Percentiles rank a stretch among this genome's conserved stretches.
Evolutionary conservation across 1,140 invertebrate genomes (phyloP).

Genomic region (Drosophila hydei): DNA sequence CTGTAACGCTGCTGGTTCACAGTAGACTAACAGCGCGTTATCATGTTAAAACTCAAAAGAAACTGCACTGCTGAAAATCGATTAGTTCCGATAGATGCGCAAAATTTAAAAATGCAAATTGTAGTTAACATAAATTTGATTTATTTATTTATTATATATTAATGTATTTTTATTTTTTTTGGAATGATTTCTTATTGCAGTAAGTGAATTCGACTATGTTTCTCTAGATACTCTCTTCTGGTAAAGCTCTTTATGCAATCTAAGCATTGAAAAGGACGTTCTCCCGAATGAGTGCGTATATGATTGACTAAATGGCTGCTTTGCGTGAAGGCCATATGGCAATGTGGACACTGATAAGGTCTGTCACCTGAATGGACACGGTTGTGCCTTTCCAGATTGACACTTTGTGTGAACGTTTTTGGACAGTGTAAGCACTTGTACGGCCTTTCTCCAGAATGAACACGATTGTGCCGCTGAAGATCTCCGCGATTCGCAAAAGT

Average conservation of each 20-base stretch:
- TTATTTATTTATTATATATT: not conserved
- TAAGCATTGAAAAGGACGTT: constrained; percentile 98
- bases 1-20: constrained; percentile 8
- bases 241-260: constrained; percentile 99
- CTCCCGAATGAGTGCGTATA: constrained; percentile 98
- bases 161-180: not conserved
- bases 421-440: constrained; percentile 99
- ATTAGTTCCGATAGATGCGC: not conserved
- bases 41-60: constrained; percentile 1
- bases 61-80: not conserved
- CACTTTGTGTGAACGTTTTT: constrained; percentile 99
- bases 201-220: constrained; percentile 98
- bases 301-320: constrained; percentile 99
- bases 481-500: constrained; percentile 99
- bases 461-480: constrained; percentile 98
- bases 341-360: constrained; percentile 97
- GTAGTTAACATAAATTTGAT: not conserved
- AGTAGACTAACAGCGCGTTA: not conserved
- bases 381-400: constrained; percentile 99
- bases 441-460: constrained; percentile 98
- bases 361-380: constrained; percentile 98
- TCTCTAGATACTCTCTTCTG: constrained; percentile 97
- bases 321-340: constrained; percentile 99
- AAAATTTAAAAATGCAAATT: not conserved
- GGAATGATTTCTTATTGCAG: constrained; percentile 86